These are phyloP conservation scores for Mylabris sibirica DNA, from an alignment of 2,888 invertebrate genomes.

Conservation along the genomic window DNA sequence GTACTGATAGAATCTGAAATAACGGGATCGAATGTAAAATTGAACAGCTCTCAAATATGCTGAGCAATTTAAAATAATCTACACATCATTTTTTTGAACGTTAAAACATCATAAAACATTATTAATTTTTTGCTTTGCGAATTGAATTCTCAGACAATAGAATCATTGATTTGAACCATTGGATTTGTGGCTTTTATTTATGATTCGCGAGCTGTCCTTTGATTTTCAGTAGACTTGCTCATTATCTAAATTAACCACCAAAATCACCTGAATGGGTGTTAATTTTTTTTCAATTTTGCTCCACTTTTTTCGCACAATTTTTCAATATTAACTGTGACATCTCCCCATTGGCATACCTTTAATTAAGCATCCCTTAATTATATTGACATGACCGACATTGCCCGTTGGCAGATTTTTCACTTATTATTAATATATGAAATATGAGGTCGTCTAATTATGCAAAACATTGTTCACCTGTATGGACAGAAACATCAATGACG, in stretches of 20 bases:
- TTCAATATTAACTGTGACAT: background rate
- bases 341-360: background rate
- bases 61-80: background rate
- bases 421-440: slow-evolving; percentile 32
- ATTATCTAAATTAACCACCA: background rate
- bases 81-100: background rate
- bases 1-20: background rate
- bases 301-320: background rate
- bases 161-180: too few species aligned
- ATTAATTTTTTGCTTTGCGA: background rate
- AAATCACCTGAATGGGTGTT: background rate
- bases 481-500: slow-evolving; percentile 40
- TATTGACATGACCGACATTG: slow-evolving; percentile 2
- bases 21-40: background rate
- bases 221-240: background rate
- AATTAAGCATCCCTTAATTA: background rate
- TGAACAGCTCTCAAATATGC: background rate
- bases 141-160: too few species aligned
- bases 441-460: slow-evolving; percentile 40
- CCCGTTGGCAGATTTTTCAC: background rate
- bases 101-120: background rate
- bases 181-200: too few species aligned
- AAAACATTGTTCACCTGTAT: slow-evolving; percentile 46
- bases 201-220: too few species aligned
- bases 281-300: background rate